These are phyloP conservation scores for Charanyca ferruginea DNA, from an alignment of 2,888 invertebrate species.

Conservation along the genomic window DNA sequence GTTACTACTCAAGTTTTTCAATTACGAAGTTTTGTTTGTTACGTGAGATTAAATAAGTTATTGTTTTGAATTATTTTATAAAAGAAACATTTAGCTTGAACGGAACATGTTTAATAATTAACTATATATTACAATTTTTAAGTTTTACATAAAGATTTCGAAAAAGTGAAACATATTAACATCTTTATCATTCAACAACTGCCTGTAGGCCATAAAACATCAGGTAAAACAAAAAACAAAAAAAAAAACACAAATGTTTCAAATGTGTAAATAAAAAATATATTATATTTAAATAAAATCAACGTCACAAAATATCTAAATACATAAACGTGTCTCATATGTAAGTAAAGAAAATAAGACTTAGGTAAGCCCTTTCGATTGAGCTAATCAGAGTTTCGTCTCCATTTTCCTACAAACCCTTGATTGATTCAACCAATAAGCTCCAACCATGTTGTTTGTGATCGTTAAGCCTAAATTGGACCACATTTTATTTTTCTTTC, in stretches of 20 bases:
- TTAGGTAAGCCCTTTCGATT: slow-evolving; percentile 23
- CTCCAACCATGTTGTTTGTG: slow-evolving; percentile 33
- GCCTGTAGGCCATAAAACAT: no score
- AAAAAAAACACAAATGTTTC: neutral
- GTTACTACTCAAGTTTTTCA: slow-evolving; percentile 41
- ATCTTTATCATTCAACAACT: no score
- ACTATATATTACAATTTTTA: no score
- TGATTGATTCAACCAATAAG: slow-evolving; percentile 46
- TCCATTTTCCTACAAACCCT: slow-evolving; percentile 25
- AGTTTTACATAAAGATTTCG: no score
- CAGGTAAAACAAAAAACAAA: no score
- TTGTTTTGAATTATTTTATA: slow-evolving; percentile 7
- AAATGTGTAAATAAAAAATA: neutral
- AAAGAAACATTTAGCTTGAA: neutral
- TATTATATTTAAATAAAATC: neutral
- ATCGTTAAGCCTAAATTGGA: slow-evolving; percentile 35
- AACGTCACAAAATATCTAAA: neutral
- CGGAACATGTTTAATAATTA: neutral
- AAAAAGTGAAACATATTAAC: no score
- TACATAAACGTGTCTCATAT: neutral
- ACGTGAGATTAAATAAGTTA: slow-evolving; percentile 34
- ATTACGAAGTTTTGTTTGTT: slow-evolving; percentile 57
- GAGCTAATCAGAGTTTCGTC: slow-evolving; percentile 39
- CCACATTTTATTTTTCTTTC: slow-evolving; percentile 21
- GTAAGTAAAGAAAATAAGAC: slow-evolving; percentile 13